phyloP scores from a whole-genome alignment of 2,113 vertebrate species.

The Pleuronectes platessa region DNA sequence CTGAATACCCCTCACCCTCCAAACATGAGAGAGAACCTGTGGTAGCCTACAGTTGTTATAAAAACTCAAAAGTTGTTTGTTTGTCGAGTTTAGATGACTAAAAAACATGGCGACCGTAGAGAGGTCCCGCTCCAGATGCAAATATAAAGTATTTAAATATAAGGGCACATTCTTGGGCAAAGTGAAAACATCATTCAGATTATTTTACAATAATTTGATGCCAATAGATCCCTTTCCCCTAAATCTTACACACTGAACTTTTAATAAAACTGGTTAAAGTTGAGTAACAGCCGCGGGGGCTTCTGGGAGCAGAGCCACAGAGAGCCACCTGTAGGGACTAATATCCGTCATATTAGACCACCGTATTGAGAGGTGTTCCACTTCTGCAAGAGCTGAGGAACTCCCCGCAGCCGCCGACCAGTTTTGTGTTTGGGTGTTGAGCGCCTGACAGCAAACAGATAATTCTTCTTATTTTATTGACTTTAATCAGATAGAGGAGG shows the following conservation, averaged over 20 bases:
- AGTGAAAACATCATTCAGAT: no score
- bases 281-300: slow-evolving; percentile 18
- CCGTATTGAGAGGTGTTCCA: slow-evolving; percentile 46
- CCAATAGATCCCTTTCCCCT: no score
- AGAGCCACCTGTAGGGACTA: slow-evolving; percentile 45
- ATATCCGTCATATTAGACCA: slow-evolving; percentile 55
- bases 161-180: no score
- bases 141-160: no score
- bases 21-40: no score
- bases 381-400: slow-evolving; percentile 43
- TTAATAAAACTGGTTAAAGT: slow-evolving; percentile 49
- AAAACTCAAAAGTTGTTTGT: no score
- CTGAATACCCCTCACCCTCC: no score
- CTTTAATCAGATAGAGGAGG: slow-evolving; percentile 64
- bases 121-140: no score
- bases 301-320: slow-evolving; percentile 36
- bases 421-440: slow-evolving; percentile 43
- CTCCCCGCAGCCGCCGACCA: slow-evolving; percentile 42
- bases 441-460: slow-evolving; percentile 58
- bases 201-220: no score
- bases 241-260: neutral
- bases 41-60: no score
- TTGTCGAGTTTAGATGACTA: no score
- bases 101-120: no score
- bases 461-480: slow-evolving; percentile 60